phyloP scores from a whole-genome alignment of 1,140 invertebrate genomes.

The Rhizoglyphus robini region DNA sequence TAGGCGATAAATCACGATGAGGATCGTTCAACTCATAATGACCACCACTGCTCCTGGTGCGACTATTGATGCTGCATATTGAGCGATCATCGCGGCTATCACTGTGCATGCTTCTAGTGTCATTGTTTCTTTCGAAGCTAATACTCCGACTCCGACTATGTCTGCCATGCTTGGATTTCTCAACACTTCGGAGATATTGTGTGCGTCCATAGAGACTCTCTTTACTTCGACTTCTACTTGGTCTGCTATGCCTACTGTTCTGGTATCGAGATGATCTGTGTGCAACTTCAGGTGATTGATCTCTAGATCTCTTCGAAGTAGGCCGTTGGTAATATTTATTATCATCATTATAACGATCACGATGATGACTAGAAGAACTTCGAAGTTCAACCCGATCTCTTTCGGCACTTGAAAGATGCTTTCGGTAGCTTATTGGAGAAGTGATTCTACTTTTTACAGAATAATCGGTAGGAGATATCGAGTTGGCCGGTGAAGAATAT shows the following conservation, averaged over 20 bases:
- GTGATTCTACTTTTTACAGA: not conserved
- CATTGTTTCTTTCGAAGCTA: not conserved
- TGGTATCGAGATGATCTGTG: not conserved
- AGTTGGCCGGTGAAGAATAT: not conserved
- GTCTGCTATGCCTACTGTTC: not conserved
- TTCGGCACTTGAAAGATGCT: not conserved
- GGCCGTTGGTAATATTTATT: not conserved
- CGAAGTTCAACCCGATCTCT: not conserved
- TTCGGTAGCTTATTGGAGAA: not conserved
- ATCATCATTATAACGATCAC: not conserved
- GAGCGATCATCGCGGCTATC: slow-evolving; percentile 5
- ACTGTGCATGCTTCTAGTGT: slow-evolving; percentile 10
- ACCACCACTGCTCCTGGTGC: too few relatives aligned
- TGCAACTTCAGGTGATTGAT: not conserved
- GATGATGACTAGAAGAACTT: not conserved
- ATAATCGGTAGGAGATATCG: not conserved
- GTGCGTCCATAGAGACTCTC: not conserved
- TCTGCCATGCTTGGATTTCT: not conserved
- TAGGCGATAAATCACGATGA: slow-evolving; percentile 7
- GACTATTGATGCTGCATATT: too few relatives aligned
- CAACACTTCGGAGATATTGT: not conserved
- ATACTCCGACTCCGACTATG: not conserved
- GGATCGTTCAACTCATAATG: too few relatives aligned
- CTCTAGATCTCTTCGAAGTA: not conserved
- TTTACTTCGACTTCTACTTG: not conserved